These are phyloP conservation scores for Nephrotoma guestfalica DNA, from an alignment of 2,888 invertebrate species.

Conservation along the genomic window DNA sequence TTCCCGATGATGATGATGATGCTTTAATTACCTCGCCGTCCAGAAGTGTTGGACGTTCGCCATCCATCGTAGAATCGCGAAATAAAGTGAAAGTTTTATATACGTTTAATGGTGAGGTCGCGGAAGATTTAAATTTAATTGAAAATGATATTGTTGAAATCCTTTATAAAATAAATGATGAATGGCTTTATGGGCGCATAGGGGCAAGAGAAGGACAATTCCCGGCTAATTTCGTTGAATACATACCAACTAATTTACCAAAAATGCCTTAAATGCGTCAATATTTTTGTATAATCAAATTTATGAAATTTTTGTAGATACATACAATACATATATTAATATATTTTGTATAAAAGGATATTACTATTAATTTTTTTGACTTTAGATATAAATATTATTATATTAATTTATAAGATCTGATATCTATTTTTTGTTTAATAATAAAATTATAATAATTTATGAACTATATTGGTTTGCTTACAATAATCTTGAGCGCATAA, in stretches of 20 bases:
- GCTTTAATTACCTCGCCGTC: background rate
- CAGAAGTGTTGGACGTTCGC: background rate
- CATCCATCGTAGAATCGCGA: constrained; percentile 6
- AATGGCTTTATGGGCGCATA: constrained; percentile 65
- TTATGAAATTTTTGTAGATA: background rate
- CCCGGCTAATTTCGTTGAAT: constrained; percentile 60
- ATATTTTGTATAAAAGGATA: background rate
- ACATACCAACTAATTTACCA: constrained; percentile 35
- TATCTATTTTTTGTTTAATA: background rate
- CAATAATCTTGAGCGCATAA: too few relatives aligned
- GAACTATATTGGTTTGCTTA: background rate
- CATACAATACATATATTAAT: background rate
- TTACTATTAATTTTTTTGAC: background rate
- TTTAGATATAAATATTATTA: background rate
- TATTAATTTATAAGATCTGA: background rate
- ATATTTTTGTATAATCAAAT: background rate
- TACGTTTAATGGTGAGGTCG: constrained; percentile 48
- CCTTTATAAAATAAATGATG: constrained; percentile 51
- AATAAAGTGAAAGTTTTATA: constrained; percentile 49
- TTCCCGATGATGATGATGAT: constrained; percentile 19
- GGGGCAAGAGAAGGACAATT: constrained; percentile 57
- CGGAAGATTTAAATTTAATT: constrained; percentile 38
- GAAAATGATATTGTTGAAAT: constrained; percentile 48
- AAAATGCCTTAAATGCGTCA: background rate
- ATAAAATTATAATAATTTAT: background rate